These are phyloP conservation scores for Varanus komodoensis DNA, from an alignment of 2,113 vertebrate genomes.

Conservation along the genomic window DNA sequence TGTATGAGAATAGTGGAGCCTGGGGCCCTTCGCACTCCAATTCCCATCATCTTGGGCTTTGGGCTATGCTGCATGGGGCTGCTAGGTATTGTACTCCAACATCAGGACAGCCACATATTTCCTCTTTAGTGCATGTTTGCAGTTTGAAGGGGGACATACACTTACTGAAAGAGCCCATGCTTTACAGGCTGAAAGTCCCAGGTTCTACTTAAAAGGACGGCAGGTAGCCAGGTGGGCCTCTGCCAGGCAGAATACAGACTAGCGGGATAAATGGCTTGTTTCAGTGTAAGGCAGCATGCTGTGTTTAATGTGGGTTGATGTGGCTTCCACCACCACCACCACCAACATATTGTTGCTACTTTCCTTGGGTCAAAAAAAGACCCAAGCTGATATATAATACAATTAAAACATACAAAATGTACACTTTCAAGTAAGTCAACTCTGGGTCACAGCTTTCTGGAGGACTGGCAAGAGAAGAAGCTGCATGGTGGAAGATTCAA, in stretches of 20 bases:
- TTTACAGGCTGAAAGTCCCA: neutral
- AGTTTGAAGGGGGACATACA: neutral
- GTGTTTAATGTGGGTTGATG: neutral
- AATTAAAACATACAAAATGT: no score
- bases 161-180: neutral
- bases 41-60: neutral
- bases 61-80: neutral
- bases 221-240: neutral
- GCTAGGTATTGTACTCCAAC: neutral
- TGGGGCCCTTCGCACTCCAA: neutral
- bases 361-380: no score
- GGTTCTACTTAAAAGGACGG: neutral
- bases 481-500: no score
- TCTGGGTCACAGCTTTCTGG: neutral
- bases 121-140: neutral
- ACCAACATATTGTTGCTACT: no score
- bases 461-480: conserved; percentile 1
- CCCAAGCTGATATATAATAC: no score
- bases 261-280: no score
- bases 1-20: neutral
- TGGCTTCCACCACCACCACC: neutral
- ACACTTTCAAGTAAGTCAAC: neutral
- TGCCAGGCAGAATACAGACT: neutral
- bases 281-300: neutral
- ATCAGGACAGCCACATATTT: neutral